Evolutionary conservation across 2,888 invertebrate species (phyloP).

Genomic region (Cheilosia vernalis): DNA sequence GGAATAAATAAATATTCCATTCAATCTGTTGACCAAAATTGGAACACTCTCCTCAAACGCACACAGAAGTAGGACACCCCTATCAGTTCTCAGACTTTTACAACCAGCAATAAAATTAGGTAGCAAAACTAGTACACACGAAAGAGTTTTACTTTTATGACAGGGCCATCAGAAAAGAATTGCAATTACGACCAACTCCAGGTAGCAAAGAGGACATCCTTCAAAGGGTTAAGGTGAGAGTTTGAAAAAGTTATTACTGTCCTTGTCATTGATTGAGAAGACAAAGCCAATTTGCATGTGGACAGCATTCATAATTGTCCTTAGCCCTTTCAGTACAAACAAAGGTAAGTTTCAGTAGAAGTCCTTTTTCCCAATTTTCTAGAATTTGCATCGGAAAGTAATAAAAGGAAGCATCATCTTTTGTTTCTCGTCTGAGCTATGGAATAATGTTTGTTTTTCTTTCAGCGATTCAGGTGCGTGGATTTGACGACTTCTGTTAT

Average conservation of each 20-base stretch:
- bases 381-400: conserved; percentile 41
- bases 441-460: conserved; percentile 64
- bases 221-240: conserved; percentile 59
- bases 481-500: conserved; percentile 39
- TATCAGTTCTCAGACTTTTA: conserved; percentile 39
- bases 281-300: conserved; percentile 68
- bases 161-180: conserved; percentile 54
- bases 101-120: conserved; percentile 58
- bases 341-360: conserved; percentile 35
- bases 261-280: conserved; percentile 51
- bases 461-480: conserved; percentile 39
- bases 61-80: neutral
- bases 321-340: conserved; percentile 15
- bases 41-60: conserved; percentile 58
- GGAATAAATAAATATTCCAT: conserved; percentile 52
- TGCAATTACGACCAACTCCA: conserved; percentile 46
- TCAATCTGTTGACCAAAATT: conserved; percentile 63
- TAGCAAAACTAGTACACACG: conserved; percentile 60
- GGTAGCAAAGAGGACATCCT: conserved; percentile 43
- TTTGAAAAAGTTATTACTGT: conserved; percentile 51
- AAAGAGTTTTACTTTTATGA: conserved; percentile 63
- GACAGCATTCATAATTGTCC: conserved; percentile 44
- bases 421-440: conserved; percentile 8
- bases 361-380: conserved; percentile 12
- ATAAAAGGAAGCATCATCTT: conserved; percentile 8